Evolutionary conservation across 2,888 invertebrate species (phyloP), one percentile per base, ranked within the genome.

Genomic region (Disparrhopalites patrizii): DNA sequence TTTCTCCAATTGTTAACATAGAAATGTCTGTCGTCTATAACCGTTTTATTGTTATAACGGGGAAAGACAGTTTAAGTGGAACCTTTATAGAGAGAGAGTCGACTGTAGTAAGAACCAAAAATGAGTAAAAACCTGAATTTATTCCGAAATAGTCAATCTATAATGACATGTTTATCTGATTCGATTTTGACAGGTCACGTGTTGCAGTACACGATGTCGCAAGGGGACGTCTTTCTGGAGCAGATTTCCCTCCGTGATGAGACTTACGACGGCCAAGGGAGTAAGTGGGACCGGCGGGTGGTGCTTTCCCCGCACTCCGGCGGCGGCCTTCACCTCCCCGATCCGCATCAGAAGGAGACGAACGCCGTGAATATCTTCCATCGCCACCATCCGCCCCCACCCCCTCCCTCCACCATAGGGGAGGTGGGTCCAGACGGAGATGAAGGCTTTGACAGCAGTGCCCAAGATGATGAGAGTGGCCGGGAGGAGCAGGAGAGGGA

Each of bases 201-300:
- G 3, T 18, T 69, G 3, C 67, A 71, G 55, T 74, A 74, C 62
- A 60, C 52, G 25, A 68, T 68, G 69, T 64, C 65, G 23, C 72
- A 74, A 66, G 74, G 74, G n/a, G 69, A 70, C 55, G 57, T 51
- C 31, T 74, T 74, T 60, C 67, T 72, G 1, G 73, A 74, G 54
- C 71, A 71, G 13, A 70, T 74, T 68, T 69, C 70, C n/a, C 71
- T 74, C 23, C 66, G 66, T 30, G 74, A 74, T 61, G 74, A 73
- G 18, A 70, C 70, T 0, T 74, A 74, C 57, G 74, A 74, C 54
- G 74, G 74, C 1, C 65, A 67, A 38, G 74, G 74, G 38, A 70
- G 70, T 27, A 71, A 73, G 61, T 74, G 71, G 71, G 71, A 72
- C 56, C 65, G 71, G 58, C 52, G 62, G n/a, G 71, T 73, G 28